phyloP scores from a whole-genome alignment of 2,888 invertebrate genomes.

The Entomobrya multifasciata region DNA sequence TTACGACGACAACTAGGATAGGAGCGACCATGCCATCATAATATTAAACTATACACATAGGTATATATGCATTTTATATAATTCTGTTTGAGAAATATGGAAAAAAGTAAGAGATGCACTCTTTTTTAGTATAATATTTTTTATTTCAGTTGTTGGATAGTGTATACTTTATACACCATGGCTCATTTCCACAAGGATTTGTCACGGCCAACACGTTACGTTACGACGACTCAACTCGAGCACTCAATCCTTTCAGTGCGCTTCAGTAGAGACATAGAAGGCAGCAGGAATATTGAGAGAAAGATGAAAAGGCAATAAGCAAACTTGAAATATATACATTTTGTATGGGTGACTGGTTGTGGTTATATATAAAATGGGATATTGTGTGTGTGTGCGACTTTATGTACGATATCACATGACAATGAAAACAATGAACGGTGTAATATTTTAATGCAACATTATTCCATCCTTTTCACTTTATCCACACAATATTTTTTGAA shows the following conservation, averaged over 20 bases:
- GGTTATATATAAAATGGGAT: slow-evolving; percentile 32
- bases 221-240: slow-evolving; percentile 86
- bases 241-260: slow-evolving; percentile 84
- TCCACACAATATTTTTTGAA: slow-evolving; percentile 12
- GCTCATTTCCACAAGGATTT: slow-evolving; percentile 72
- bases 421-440: slow-evolving; percentile 64
- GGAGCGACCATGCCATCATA: background rate
- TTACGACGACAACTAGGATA: background rate
- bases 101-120: slow-evolving; percentile 40
- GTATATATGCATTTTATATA: too few species aligned
- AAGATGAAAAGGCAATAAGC: slow-evolving; percentile 43
- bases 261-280: slow-evolving; percentile 63
- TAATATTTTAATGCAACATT: slow-evolving; percentile 65
- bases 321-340: slow-evolving; percentile 25
- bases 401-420: slow-evolving; percentile 36
- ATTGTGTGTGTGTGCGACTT: background rate
- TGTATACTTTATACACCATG: slow-evolving; percentile 32
- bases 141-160: background rate
- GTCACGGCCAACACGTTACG: slow-evolving; percentile 80
- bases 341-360: slow-evolving; percentile 25
- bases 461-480: slow-evolving; percentile 49
- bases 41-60: background rate
- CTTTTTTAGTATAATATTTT: too few species aligned
- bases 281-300: slow-evolving; percentile 33
- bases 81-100: too few species aligned